These are phyloP conservation scores for Garrulus glandarius DNA, from an alignment of 2,797 vertebrate genomes.

Conservation along the genomic window DNA sequence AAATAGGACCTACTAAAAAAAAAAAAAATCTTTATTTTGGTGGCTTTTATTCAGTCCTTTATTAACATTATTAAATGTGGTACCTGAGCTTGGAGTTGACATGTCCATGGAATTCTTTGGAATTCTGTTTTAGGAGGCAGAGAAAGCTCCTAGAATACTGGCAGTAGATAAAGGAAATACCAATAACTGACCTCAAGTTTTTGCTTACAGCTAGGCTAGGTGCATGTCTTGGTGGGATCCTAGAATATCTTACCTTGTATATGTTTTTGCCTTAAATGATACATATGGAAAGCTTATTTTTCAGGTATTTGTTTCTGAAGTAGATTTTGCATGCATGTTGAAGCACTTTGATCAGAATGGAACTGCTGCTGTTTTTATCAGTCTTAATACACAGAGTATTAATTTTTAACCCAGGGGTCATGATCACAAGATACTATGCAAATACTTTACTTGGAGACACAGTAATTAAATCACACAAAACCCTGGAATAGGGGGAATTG, in stretches of 20 bases:
- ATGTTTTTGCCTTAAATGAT: background rate
- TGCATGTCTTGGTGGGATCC: background rate
- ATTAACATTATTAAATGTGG: background rate
- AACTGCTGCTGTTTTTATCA: background rate
- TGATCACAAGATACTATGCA: background rate
- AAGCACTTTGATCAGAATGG: background rate
- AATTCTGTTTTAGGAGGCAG: background rate
- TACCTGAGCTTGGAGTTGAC: background rate
- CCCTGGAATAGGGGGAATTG: background rate
- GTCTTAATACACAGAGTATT: background rate
- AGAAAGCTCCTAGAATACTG: background rate
- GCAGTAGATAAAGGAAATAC: background rate
- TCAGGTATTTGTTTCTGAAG: background rate
- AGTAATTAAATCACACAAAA: background rate
- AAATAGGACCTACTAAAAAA: background rate
- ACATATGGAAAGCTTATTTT: background rate
- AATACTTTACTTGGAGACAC: background rate
- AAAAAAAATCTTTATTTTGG: background rate
- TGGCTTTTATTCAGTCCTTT: background rate
- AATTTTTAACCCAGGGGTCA: background rate
- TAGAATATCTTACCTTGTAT: background rate
- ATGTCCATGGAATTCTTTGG: background rate
- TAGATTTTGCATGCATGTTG: background rate
- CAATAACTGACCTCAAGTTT: background rate
- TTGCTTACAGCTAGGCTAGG: background rate